Evolutionary conservation across 37 sponge, comb jelly and placozoan species (phyloP).

Genomic region (Crambe crambe): DNA sequence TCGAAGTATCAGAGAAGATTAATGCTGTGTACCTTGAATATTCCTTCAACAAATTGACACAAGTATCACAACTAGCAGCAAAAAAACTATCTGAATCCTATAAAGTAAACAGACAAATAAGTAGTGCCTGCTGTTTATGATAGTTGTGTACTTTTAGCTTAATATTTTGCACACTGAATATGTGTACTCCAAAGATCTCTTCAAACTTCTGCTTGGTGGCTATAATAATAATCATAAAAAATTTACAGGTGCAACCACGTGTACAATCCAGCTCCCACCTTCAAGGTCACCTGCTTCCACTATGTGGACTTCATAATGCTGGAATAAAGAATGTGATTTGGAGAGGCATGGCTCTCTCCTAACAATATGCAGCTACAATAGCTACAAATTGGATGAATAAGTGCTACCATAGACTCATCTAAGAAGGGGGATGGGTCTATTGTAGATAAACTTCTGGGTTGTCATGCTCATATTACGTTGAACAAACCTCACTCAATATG

Average conservation of each 20-base stretch:
- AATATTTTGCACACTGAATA: slow-evolving; percentile 63
- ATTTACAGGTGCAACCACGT: not conserved
- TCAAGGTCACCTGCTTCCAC: slow-evolving; percentile 53
- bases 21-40: slow-evolving; percentile 32
- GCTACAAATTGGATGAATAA: not conserved
- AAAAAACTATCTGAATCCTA: slow-evolving; percentile 41
- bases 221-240: not conserved
- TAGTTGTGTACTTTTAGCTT: slow-evolving; percentile 20
- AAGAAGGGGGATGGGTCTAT: not conserved
- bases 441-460: not conserved
- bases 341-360: not conserved
- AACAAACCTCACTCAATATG: too few species aligned
- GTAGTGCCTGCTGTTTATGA: not conserved
- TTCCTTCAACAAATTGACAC: not conserved
- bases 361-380: not conserved
- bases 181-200: slow-evolving; percentile 33
- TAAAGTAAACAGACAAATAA: not conserved
- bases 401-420: not conserved
- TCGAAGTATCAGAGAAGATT: not conserved
- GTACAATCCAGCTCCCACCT: slow-evolving; percentile 16
- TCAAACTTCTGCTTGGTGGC: slow-evolving; percentile 40
- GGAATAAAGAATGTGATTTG: not conserved
- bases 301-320: slow-evolving; percentile 31
- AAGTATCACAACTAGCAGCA: slow-evolving; percentile 26
- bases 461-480: too few species aligned